Evolutionary conservation across 2,797 vertebrate genomes (phyloP), one percentile per base, ranked within the genome.

Genomic region (Leucoraja ocellata): DNA sequence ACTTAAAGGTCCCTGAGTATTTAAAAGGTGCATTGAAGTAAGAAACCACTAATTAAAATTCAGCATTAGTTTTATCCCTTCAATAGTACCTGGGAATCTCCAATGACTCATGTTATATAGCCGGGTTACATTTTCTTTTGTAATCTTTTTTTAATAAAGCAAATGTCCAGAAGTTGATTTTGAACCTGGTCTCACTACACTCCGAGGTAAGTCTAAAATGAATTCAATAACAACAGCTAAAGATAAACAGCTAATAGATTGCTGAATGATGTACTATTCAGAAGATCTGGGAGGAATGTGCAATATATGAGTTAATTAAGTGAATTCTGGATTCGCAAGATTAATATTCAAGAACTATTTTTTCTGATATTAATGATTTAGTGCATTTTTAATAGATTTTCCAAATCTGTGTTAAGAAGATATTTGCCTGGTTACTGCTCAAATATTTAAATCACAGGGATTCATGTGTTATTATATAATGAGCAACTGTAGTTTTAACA

Each of bases 1-100:
- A 36, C 16, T 73, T 91, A 76, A 92, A 92, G 5, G 90, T 39
- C 73, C 68, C 71, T n/a, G 39, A 92, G n/a, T 74, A 92, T 76
- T 92, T 92, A 92, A 28, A 73, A 54, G 74, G 68, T 73, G 46
- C 71, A 76, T 71, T 76, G 25, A 92, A 46, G 39, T 92, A 76
- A 46, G 90, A 76, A 58, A 92, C 39, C 25, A 46, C 74, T 74
- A 74, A 16, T 92, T 36, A 74, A 76, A 76, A 76, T n/a, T 92
- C 71, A 14, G 32, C 14, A 92, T 46, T 74, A 8, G 39, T 74
- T 7, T 74, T 91, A 76, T 58, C 23, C 11, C 71, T 76, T 92
- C 71, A 76, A 25, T 76, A 71, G 23, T 39, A 76, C 23, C 63
- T 92, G 90, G 16, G 25, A 92, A 74, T 54, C 90, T 92, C 90